These are phyloP conservation scores for Anthoscopus minutus DNA, from an alignment of 2,113 vertebrate genomes.

Conservation along the genomic window DNA sequence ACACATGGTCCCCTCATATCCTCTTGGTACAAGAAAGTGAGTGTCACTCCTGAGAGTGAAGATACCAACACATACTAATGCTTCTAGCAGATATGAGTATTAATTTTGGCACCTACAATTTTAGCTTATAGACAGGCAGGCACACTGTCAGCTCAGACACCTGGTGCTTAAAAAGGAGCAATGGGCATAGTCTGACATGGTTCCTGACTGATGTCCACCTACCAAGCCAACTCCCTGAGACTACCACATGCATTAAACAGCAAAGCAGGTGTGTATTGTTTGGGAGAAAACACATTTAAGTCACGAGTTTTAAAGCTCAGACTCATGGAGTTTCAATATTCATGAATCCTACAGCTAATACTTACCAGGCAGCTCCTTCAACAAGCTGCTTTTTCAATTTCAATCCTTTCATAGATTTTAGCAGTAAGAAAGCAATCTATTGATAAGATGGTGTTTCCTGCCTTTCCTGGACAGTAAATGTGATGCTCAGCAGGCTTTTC, in stretches of 20 bases:
- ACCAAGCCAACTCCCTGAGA: neutral
- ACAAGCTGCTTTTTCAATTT: neutral
- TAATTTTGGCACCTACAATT: neutral
- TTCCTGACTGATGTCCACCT: neutral
- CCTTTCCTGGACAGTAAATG: neutral
- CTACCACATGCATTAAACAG: neutral
- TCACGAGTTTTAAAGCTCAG: neutral
- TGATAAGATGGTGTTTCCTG: neutral
- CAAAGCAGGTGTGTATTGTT: accelerated
- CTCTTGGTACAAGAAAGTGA: neutral
- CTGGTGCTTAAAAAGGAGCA: neutral
- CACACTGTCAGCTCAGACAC: neutral
- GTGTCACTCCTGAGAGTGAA: neutral
- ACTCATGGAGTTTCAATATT: neutral
- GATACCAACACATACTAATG: neutral
- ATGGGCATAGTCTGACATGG: neutral
- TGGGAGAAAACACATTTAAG: neutral
- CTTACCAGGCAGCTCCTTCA: neutral
- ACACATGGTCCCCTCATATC: accelerated
- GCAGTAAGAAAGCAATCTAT: neutral
- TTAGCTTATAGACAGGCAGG: neutral
- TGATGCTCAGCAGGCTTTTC: neutral
- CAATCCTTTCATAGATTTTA: neutral
- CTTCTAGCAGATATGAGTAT: neutral
- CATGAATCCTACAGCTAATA: neutral